Evolutionary conservation across 2,113 vertebrate genomes (phyloP).

Genomic region (Lepisosteus oculatus): DNA sequence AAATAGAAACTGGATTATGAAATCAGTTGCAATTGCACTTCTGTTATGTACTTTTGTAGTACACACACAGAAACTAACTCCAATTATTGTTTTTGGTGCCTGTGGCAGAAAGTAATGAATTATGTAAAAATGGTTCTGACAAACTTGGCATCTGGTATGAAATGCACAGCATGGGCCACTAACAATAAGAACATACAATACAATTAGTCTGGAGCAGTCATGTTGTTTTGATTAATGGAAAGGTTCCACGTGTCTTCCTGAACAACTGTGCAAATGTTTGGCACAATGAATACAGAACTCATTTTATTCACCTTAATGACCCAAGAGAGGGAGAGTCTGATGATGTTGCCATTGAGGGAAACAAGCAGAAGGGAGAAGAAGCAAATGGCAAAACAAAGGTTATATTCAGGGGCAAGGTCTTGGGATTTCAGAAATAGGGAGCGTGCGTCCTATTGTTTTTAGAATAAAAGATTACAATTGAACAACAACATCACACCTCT

Average conservation of each 20-base stretch:
- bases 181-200: conserved; percentile 48
- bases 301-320: neutral
- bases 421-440: conserved; percentile 51
- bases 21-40: conserved; percentile 29
- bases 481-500: conserved; percentile 46
- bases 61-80: neutral
- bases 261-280: neutral
- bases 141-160: conserved; percentile 61
- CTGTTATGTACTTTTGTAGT: neutral
- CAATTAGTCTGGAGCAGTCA: conserved; percentile 35
- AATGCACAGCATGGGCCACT: conserved; percentile 45
- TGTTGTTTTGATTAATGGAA: conserved; percentile 14
- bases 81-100: neutral
- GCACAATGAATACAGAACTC: conserved; percentile 3
- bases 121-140: conserved; percentile 50
- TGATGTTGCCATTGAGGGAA: conserved; percentile 43
- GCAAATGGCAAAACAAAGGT: conserved; percentile 65
- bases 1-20: conserved; percentile 13
- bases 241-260: conserved; percentile 20
- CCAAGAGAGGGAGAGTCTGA: conserved; percentile 15
- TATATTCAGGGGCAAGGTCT: conserved; percentile 30
- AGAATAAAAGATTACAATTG: conserved; percentile 43
- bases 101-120: conserved; percentile 58
- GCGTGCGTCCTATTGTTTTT: conserved; percentile 39
- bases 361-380: conserved; percentile 43